Evolutionary conservation across 1,140 invertebrate genomes (phyloP).

Genomic region (Charaxes varanes): DNA sequence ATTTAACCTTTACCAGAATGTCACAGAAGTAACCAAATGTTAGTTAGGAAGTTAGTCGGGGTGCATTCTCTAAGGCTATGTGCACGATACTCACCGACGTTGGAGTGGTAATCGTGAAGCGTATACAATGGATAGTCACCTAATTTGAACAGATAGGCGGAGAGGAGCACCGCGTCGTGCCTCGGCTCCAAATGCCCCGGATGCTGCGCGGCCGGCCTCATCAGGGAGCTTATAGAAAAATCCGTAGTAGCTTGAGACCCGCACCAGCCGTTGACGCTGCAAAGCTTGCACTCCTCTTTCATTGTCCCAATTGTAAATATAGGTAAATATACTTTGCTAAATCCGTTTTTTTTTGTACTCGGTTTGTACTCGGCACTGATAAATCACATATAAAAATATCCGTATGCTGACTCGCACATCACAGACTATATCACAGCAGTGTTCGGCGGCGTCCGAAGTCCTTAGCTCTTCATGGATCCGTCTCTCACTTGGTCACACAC

Average conservation of each 20-base stretch:
- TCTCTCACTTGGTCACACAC: slow-evolving; percentile 11
- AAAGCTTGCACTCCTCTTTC: slow-evolving; percentile 72
- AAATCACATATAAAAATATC: slow-evolving; percentile 74
- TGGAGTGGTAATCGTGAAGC: slow-evolving; percentile 64
- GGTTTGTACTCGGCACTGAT: slow-evolving; percentile 71
- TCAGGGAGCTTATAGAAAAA: slow-evolving; percentile 68
- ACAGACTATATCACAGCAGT: slow-evolving; percentile 69
- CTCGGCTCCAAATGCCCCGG: slow-evolving; percentile 47
- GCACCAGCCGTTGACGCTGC: slow-evolving; percentile 56
- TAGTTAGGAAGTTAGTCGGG: slow-evolving; percentile 21
- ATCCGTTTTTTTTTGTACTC: slow-evolving; percentile 72
- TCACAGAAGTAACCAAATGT: neutral
- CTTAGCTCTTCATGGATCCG: slow-evolving; percentile 27
- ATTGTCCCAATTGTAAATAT: slow-evolving; percentile 60
- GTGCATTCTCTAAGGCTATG: slow-evolving; percentile 27
- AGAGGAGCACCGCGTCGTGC: slow-evolving; percentile 65
- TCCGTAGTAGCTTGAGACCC: slow-evolving; percentile 48
- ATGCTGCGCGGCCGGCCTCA: slow-evolving; percentile 50
- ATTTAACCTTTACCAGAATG: no score
- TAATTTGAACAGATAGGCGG: slow-evolving; percentile 72
- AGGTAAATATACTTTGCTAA: slow-evolving; percentile 52
- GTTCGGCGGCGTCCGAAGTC: slow-evolving; percentile 50
- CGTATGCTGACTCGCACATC: slow-evolving; percentile 57
- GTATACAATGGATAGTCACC: slow-evolving; percentile 71
- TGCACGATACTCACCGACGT: slow-evolving; percentile 64